A percentile compares a stretch with the other conserved stretches of the same genome.
phyloP scores from a whole-genome alignment of 2,888 invertebrate species.

The Mamestra brassicae region DNA sequence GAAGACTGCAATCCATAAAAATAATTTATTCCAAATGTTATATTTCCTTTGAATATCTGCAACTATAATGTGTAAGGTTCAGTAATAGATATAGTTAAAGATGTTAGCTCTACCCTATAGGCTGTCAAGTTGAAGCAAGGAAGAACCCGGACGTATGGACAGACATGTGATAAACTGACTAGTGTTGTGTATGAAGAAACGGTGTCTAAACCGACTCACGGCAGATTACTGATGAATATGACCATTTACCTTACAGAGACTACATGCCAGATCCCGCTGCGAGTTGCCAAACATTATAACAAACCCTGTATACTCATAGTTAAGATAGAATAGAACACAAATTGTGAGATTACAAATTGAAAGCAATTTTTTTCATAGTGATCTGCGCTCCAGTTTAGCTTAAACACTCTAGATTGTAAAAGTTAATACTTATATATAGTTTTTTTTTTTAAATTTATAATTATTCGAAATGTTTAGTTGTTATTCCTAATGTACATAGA shows the following conservation, averaged over 20 bases:
- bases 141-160: constrained; percentile 61
- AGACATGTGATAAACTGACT: constrained; percentile 74
- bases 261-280: constrained; percentile 77
- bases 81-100: constrained; percentile 38
- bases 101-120: constrained; percentile 33
- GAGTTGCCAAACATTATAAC: constrained; percentile 82
- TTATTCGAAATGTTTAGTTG: constrained; percentile 38
- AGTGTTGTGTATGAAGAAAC: constrained; percentile 75
- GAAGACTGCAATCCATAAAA: constrained; percentile 39
- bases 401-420: constrained; percentile 15
- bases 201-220: constrained; percentile 70
- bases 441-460: constrained; percentile 37
- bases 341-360: constrained; percentile 56
- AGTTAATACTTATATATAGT: constrained; percentile 8
- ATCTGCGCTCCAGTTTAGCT: constrained; percentile 9
- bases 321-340: constrained; percentile 54
- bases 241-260: constrained; percentile 88
- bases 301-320: constrained; percentile 70
- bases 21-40: constrained; percentile 36
- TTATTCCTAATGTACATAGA: constrained; percentile 47
- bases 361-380: constrained; percentile 50
- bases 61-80: constrained; percentile 37
- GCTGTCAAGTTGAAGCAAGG: constrained; percentile 61
- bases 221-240: constrained; percentile 82
- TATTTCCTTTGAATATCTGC: constrained; percentile 45